These are phyloP conservation scores for Muntiacus reevesi DNA, from an alignment of 2,113 vertebrate genomes.

Conservation along the genomic window DNA sequence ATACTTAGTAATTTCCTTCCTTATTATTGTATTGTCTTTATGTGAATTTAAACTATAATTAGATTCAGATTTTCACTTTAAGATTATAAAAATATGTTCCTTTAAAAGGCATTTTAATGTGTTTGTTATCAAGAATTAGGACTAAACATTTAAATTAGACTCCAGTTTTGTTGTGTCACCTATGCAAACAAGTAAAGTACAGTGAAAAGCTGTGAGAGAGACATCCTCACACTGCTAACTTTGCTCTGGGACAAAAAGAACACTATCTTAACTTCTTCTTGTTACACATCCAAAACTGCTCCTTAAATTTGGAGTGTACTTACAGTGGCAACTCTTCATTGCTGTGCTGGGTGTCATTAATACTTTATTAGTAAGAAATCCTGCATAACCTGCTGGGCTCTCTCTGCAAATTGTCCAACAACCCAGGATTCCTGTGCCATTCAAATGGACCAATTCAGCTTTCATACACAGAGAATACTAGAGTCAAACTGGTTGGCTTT, in stretches of 20 bases:
- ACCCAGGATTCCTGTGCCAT: rapidly evolving
- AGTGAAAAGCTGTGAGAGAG: background rate
- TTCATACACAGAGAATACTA: background rate
- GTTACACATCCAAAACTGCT: background rate
- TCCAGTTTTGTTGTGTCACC: background rate
- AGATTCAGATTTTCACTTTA: background rate
- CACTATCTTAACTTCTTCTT: background rate
- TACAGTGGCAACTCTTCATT: background rate
- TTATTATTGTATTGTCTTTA: background rate
- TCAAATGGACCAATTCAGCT: background rate
- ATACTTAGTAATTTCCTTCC: background rate
- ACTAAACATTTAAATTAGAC: background rate
- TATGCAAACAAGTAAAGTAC: background rate
- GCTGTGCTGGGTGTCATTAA: background rate
- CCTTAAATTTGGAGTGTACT: background rate
- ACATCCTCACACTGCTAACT: background rate
- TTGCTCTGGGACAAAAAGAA: background rate
- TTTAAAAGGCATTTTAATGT: background rate
- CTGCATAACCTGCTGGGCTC: rapidly evolving
- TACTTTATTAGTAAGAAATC: background rate
- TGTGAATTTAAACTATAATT: background rate
- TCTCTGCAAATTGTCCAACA: background rate
- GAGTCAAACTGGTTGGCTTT: background rate
- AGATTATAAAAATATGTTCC: background rate
- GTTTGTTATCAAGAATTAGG: background rate